Base-by-base conservation (phyloP, 2,888 invertebrate genomes). In the Platynereis dumerilii region DNA sequence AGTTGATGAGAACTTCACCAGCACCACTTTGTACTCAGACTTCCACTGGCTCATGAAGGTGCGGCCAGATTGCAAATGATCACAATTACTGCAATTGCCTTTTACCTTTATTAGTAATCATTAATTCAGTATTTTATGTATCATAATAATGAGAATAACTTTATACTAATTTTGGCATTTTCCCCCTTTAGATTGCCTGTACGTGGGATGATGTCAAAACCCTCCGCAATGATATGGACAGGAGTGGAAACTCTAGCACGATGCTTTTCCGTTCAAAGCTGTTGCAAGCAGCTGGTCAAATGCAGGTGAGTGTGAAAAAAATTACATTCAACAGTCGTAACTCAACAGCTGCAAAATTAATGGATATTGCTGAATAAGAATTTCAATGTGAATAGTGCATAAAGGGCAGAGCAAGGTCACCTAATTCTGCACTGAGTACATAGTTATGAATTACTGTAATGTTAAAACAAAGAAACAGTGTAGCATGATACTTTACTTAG, bases 11-110 rank as follows among this genome's bases (percentile, higher is more conserved):
- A 93, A 93, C 39, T 96, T 94, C 83, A 93, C 95, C 54, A 92
- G 79, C 10, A 92, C 93, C 72, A 76, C 76, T 52, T 90, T 96
- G 0, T 91, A 95, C 83, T 90, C 90, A 68, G 98, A 98, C 85
- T 93, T 96, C 84, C 93, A 97, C 83, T 99, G 98, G 98, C 88
- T 98, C 27, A 94, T 98, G 92, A 96, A 96, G 89, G 91, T 92
- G 82, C n/a, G n/a, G n/a, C n/a, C n/a, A n/a, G n/a, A n/a, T n/a
- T n/a, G n/a, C n/a, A n/a, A n/a, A n/a, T n/a, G n/a, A n/a, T n/a
- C n/a, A 53, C 42, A 42, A 12, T 42, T 12, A 42, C 42, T 42
- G 10, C 42, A 12, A 17, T 42, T 10, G 10, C 42, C 17, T 10
- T 17, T 42, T 42, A 39, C 12, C 27, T 64, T 52, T 58, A 10